phyloP scores from a whole-genome alignment of 1,140 invertebrate species.

The Drosophila pruinosa region DNA sequence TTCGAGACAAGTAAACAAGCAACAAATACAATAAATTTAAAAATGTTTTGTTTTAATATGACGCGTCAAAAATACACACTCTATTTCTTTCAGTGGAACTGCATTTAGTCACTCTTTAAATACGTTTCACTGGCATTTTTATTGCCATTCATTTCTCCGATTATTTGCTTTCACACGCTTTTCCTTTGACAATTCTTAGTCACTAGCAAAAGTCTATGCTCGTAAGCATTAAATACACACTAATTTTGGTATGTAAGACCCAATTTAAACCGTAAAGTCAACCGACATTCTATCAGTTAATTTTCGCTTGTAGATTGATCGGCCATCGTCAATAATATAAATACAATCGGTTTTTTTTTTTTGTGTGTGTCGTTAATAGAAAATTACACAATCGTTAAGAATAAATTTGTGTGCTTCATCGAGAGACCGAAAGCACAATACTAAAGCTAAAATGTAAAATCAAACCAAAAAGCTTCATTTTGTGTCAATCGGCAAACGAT shows the following conservation, averaged over 20 bases:
- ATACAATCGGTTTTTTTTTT: not conserved
- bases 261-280: not conserved
- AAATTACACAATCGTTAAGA: slow-evolving; percentile 33
- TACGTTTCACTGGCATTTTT: slow-evolving; percentile 17
- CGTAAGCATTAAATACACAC: not conserved
- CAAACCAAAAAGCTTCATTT: slow-evolving; percentile 17
- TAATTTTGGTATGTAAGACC: not conserved
- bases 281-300: not conserved
- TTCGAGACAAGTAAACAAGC: not conserved
- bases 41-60: not conserved
- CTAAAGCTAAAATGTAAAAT: slow-evolving; percentile 27
- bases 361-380: slow-evolving; percentile 14
- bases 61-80: not conserved
- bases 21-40: not conserved
- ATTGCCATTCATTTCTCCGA: slow-evolving; percentile 13
- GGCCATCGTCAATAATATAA: slow-evolving; percentile 7
- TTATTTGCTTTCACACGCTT: slow-evolving; percentile 18
- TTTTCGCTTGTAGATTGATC: not conserved
- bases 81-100: slow-evolving; percentile 16
- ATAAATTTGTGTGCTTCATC: slow-evolving; percentile 23
- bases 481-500: slow-evolving; percentile 8
- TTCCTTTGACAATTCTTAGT: slow-evolving; percentile 8
- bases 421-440: slow-evolving; percentile 21
- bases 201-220: slow-evolving; percentile 1
- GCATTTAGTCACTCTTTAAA: slow-evolving; percentile 30